Conservation (phyloP, 2,113 vertebrate species). For the Octodon degus region DNA sequence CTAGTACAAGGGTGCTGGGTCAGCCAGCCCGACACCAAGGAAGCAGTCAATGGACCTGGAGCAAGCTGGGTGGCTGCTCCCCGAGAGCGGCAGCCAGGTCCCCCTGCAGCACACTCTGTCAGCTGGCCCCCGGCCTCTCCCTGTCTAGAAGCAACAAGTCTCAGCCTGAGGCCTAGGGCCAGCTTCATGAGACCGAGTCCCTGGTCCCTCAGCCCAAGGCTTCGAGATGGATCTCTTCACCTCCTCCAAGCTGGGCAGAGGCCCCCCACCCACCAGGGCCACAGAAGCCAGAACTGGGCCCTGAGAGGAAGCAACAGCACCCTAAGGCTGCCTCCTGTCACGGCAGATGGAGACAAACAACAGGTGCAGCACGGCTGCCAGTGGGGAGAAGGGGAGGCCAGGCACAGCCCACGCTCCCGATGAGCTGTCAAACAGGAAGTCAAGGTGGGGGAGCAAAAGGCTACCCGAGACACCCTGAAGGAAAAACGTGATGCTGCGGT, state of each 20-base stretch:
- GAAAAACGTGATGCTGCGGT: background rate
- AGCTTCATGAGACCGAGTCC: background rate
- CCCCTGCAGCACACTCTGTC: rapidly evolving
- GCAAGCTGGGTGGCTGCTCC: too few species aligned
- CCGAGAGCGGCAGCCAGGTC: background rate
- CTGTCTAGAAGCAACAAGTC: background rate
- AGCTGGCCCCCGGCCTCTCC: background rate
- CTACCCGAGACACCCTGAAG: constrained; percentile 63
- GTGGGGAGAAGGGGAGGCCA: background rate
- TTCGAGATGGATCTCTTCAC: background rate
- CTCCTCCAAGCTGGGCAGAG: background rate
- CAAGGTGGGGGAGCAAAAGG: background rate
- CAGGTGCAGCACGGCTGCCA: constrained; percentile 65
- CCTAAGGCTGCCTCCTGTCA: constrained; percentile 55
- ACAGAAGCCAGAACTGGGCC: background rate
- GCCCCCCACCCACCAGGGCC: background rate
- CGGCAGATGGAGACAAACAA: constrained; percentile 39
- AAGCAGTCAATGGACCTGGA: rapidly evolving
- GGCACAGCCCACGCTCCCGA: background rate
- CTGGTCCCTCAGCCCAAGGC: rapidly evolving
- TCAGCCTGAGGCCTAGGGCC: background rate
- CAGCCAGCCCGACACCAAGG: background rate
- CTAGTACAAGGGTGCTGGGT: background rate
- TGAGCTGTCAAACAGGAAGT: constrained; percentile 70
- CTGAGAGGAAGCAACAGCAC: background rate